A percentile compares a stretch with the other conserved stretches of the same genome.
Conservation (phyloP, 2,113 vertebrate species). For the Thomomys bottae region DNA sequence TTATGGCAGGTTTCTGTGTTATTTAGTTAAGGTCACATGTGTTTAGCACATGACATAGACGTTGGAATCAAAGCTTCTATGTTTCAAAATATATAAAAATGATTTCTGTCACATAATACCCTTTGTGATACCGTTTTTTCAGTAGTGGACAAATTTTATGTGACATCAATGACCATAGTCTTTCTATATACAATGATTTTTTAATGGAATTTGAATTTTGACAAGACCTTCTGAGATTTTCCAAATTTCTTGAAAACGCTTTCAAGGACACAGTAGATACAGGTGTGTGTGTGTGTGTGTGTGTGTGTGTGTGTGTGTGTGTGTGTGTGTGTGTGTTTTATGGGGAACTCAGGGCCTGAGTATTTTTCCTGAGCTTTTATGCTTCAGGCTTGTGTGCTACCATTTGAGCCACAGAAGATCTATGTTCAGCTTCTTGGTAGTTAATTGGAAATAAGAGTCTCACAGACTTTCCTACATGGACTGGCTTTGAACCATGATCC, state of each 20-base stretch:
- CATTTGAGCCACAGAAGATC: too few relatives aligned
- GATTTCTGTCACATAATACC: neutral
- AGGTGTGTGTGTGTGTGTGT: too few relatives aligned
- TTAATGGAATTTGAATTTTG: constrained; percentile 54
- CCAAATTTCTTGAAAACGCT: constrained; percentile 28
- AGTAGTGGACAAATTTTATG: constrained; percentile 48
- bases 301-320: too few relatives aligned
- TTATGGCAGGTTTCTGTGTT: constrained; percentile 65
- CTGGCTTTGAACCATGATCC: too few relatives aligned
- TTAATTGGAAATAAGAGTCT: too few relatives aligned
- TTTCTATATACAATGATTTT: neutral
- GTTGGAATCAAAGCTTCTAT: constrained; percentile 70
- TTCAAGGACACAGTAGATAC: neutral
- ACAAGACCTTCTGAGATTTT: constrained; percentile 37
- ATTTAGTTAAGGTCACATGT: constrained; percentile 77
- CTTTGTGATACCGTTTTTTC: constrained; percentile 28
- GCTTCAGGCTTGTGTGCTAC: too few relatives aligned
- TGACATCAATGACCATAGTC: neutral
- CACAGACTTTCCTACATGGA: too few relatives aligned
- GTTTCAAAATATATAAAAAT: constrained; percentile 64
- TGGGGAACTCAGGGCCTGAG: too few relatives aligned
- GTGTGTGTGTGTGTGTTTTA: too few relatives aligned
- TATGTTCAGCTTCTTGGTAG: too few relatives aligned
- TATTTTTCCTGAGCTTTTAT: too few relatives aligned
- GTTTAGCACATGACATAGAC: constrained; percentile 73